Base-by-base conservation (phyloP, 2,888 invertebrate genomes). In the Atherix ibis region DNA sequence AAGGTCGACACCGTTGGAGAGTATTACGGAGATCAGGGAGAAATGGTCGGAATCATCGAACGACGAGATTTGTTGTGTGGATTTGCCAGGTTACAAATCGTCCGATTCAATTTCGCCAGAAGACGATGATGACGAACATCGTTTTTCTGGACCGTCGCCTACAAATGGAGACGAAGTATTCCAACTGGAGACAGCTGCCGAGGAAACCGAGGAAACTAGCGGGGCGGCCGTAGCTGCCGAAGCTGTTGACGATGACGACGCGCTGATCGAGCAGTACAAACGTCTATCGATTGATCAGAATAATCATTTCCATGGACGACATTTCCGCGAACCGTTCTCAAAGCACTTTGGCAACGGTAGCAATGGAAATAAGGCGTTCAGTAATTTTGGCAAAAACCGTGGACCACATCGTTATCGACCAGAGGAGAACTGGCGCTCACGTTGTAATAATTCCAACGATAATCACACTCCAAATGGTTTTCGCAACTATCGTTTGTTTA, bases 11-110 rank as follows among this genome's bases (percentile, higher is more conserved):
- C n/a, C 53, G 47, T 52, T 58, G 49, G 53, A 53, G 51, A 58
- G 57, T 56, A 57, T 58, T 53, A 54, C 51, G 49, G 58, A 58
- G 51, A 50, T 58, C 47, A 56, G 54, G 45, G 56, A 53, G 50
- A 58, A 54, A 52, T 51, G 58, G 54, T 56, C 58, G 51, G 53
- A 54, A 3, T 27, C 26, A 18, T 8, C 33, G 27, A 33, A 18
- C 33, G 34, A n/a, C n/a, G n/a, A n/a, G n/a, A 49, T 49, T 51
- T 53, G 51, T 24, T 16, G 36, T 27, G n/a, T n/a, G n/a, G n/a
- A n/a, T n/a, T n/a, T n/a, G n/a, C n/a, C n/a, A n/a, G n/a, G n/a
- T n/a, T n/a, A n/a, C n/a, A n/a, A n/a, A n/a, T n/a, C n/a, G n/a
- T n/a, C n/a, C n/a, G n/a, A n/a, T n/a, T n/a, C n/a, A n/a, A n/a